Base-by-base conservation (phyloP, 37 sponge, comb jelly and placozoan genomes). In the Oscarella lobularis region DNA sequence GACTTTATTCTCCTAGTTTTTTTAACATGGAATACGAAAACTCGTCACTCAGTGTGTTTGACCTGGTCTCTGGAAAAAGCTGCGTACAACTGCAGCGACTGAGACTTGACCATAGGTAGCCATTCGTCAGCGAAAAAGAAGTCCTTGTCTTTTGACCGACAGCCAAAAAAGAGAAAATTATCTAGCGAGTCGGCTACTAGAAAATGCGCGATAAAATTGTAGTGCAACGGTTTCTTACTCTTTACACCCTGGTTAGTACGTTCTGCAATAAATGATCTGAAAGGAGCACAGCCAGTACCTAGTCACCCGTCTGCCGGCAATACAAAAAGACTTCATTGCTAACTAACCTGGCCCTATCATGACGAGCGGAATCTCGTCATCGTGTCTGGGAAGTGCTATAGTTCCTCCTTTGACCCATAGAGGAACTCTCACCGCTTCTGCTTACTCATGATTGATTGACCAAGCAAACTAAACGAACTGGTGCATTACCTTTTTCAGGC, bases 201-300 rank as follows among this genome's bases (percentile, higher is more conserved):
- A n/a, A n/a, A n/a, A n/a, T n/a, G n/a, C n/a, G n/a, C n/a, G n/a
- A n/a, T n/a, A n/a, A n/a, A n/a, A n/a, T n/a, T n/a, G n/a, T n/a
- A n/a, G n/a, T n/a, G n/a, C n/a, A n/a, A n/a, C n/a, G n/a, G n/a
- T n/a, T n/a, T n/a, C 39, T 67, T 82, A 82, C 86, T 72, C 0
- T 67, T 67, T 1, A 65, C 36, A 34, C 80, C 75, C 38, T 75
- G 66, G 0, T 37, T 38, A 3, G 77, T 35, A 69, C 92, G 67
- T 75, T 91, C 87, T 39, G 86, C 83, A 38, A 94, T 86, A 75
- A 82, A 77, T 27, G 87, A 80, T 81, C 99, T 90, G 75, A 98
- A 98, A 36, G 99, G 99, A 37, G 99, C 99, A 82, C 89, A 88
- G 37, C 99, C 99, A 31, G 99, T 98, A 5, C 99, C 99, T 68